These are phyloP conservation scores for Eupithecia subumbrata DNA, from an alignment of 2,888 invertebrate genomes.

Conservation along the genomic window DNA sequence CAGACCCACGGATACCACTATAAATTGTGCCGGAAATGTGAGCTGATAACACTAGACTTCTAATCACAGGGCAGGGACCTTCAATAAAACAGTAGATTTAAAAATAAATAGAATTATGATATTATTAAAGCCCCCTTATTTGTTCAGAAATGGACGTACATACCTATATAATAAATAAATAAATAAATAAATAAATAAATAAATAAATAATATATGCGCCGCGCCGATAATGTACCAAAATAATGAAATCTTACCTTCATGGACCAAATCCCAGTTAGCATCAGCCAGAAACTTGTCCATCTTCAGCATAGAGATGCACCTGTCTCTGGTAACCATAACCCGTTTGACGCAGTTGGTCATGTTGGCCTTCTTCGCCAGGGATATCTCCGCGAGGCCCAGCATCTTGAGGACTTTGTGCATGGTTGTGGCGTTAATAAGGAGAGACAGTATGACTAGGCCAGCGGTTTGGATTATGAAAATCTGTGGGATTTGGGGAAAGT, in stretches of 20 bases:
- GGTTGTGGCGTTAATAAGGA: constrained; percentile 84
- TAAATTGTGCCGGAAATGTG: no score
- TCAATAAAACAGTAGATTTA: no score
- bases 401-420: constrained; percentile 78
- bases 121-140: no score
- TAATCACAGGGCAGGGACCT: no score
- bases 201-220: no score
- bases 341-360: constrained; percentile 83
- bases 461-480: constrained; percentile 83
- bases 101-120: no score
- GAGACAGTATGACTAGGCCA: constrained; percentile 83
- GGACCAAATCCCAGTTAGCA: constrained; percentile 85
- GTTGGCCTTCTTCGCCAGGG: constrained; percentile 80
- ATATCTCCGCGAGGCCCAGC: constrained; percentile 80
- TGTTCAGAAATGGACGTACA: no score
- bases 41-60: no score
- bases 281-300: constrained; percentile 86
- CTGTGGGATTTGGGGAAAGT: constrained; percentile 42
- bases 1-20: no score
- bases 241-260: constrained; percentile 56
- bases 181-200: no score
- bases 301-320: constrained; percentile 83
- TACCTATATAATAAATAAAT: no score
- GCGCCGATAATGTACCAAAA: no score
- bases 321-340: constrained; percentile 74